Evolutionary conservation across 2,113 vertebrate genomes (phyloP).

Genomic region (Tetrao urogallus): DNA sequence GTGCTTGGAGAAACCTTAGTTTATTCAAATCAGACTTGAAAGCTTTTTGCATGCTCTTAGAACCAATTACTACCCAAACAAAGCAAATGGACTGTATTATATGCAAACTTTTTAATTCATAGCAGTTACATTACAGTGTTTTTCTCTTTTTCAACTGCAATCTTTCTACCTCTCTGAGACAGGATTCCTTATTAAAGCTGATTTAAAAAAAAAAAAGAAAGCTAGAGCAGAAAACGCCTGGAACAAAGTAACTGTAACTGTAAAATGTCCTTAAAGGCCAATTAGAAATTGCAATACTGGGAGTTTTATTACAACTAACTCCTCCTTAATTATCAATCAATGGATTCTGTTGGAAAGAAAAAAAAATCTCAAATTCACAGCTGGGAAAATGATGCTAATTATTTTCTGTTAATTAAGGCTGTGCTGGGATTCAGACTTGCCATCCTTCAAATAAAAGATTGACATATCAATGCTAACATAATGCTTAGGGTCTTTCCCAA

Average conservation of each 20-base stretch:
- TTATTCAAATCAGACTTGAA: slow-evolving; percentile 61
- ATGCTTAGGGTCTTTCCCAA: slow-evolving; percentile 79
- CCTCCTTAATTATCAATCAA: slow-evolving; percentile 88
- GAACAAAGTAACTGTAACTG: slow-evolving; percentile 84
- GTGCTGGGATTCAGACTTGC: slow-evolving; percentile 80
- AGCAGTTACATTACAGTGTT: neutral
- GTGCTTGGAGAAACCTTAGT: slow-evolving; percentile 35
- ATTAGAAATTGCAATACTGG: slow-evolving; percentile 86
- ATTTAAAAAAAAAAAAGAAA: slow-evolving; percentile 1
- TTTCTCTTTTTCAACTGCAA: slow-evolving; percentile 50
- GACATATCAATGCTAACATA: slow-evolving; percentile 85
- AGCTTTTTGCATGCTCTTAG: neutral
- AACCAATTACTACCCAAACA: slow-evolving; percentile 44
- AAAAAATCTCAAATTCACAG: slow-evolving; percentile 79
- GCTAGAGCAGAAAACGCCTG: slow-evolving; percentile 73
- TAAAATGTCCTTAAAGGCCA: slow-evolving; percentile 86
- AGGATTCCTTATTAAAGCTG: slow-evolving; percentile 76
- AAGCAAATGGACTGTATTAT: slow-evolving; percentile 30
- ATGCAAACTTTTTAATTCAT: slow-evolving; percentile 6
- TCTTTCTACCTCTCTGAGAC: slow-evolving; percentile 47
- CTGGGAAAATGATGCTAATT: slow-evolving; percentile 87
- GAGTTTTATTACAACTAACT: slow-evolving; percentile 85
- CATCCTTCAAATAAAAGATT: slow-evolving; percentile 83
- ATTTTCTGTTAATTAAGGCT: slow-evolving; percentile 87
- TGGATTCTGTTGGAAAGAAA: slow-evolving; percentile 77